Percentiles rank a stretch among this genome's conserved stretches.
Evolutionary conservation across 2,888 invertebrate species (phyloP).

Genomic region (Acanthosoma haemorrhoidale): DNA sequence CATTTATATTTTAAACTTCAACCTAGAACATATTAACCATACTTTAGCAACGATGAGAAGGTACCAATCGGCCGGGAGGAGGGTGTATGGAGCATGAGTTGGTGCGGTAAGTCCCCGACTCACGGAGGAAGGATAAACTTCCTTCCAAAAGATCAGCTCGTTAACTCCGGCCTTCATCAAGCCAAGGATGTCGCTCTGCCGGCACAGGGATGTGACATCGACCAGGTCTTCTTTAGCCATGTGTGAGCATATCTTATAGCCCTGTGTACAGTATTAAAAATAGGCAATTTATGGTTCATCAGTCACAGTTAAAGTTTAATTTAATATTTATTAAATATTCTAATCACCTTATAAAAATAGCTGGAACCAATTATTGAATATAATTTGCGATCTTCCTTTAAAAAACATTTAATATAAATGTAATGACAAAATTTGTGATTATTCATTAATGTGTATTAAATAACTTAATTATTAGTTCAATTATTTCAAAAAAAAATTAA

Average conservation of each 20-base stretch:
- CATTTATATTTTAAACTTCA: background rate
- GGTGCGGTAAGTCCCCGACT: constrained; percentile 38
- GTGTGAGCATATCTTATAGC: constrained; percentile 72
- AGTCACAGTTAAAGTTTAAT: background rate
- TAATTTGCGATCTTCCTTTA: constrained; percentile 68
- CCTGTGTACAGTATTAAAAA: constrained; percentile 47
- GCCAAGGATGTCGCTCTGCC: constrained; percentile 67
- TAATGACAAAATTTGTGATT: too few relatives aligned
- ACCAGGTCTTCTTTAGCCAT: constrained; percentile 66
- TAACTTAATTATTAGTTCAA: too few relatives aligned
- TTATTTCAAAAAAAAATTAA: too few relatives aligned
- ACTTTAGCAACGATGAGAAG: constrained; percentile 68
- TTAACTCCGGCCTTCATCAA: constrained; percentile 63
- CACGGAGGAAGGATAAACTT: constrained; percentile 59
- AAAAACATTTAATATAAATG: constrained; percentile 40
- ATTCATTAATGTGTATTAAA: too few relatives aligned
- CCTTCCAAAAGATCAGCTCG: constrained; percentile 69
- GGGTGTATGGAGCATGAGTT: constrained; percentile 44
- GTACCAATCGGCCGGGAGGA: constrained; percentile 64
- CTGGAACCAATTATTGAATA: constrained; percentile 63
- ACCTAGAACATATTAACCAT: constrained; percentile 42
- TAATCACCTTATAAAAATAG: constrained; percentile 51
- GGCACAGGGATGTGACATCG: constrained; percentile 69
- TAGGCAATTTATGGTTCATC: background rate
- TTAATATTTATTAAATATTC: background rate